Evolutionary conservation across 2,888 invertebrate genomes (phyloP).

Genomic region (Maniola hyperantus): DNA sequence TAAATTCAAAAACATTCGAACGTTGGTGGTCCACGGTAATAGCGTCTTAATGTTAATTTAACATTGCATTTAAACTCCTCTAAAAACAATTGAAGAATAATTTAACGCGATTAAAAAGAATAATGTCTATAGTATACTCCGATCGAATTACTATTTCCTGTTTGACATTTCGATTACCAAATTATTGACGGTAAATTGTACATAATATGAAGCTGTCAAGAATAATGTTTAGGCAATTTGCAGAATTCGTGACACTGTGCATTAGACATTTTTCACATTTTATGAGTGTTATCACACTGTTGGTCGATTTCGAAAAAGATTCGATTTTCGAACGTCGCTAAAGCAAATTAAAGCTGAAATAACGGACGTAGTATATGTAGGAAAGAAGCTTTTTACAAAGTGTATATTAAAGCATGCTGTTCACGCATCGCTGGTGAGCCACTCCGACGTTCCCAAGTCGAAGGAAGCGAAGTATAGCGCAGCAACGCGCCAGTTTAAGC

Average conservation of each 20-base stretch:
- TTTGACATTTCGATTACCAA: no score
- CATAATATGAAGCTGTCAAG: no score
- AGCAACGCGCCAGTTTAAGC: conserved; percentile 53
- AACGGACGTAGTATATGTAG: neutral
- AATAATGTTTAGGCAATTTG: no score
- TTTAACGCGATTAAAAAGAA: neutral
- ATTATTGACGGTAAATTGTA: no score
- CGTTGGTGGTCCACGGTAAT: conserved; percentile 58
- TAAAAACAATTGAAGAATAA: conserved; percentile 1
- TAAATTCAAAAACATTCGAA: conserved; percentile 57
- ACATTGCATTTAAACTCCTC: conserved; percentile 9
- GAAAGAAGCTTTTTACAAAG: conserved; percentile 4
- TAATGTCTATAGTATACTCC: no score
- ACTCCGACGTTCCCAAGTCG: conserved; percentile 41
- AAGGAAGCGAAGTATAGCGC: conserved; percentile 41
- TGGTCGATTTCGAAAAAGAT: no score
- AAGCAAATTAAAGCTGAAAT: neutral
- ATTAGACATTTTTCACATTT: no score
- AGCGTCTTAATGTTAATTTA: conserved; percentile 11
- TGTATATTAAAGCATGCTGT: conserved; percentile 27
- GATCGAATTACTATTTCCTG: no score
- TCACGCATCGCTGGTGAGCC: conserved; percentile 40
- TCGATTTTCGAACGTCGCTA: no score
- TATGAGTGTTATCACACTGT: no score
- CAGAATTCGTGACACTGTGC: no score